phyloP scores from a whole-genome alignment of 2,888 invertebrate species.

The Cryptops parisi region DNA sequence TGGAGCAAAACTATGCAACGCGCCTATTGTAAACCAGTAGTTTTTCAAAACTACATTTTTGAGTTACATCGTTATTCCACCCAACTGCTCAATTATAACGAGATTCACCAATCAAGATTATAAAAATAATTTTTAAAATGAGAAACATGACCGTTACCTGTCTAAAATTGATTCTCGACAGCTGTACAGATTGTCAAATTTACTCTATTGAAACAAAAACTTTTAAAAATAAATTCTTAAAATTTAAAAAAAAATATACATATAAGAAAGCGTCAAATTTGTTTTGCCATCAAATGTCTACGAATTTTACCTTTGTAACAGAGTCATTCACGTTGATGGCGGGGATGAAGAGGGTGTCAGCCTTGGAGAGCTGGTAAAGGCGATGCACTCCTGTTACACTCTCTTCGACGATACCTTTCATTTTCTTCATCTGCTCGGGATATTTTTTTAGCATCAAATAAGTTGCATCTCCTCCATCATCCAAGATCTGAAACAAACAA shows the following conservation, averaged over 20 bases:
- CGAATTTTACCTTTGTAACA: constrained; percentile 55
- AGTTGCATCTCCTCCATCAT: constrained; percentile 94
- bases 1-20: too few species aligned
- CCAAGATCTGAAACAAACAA: constrained; percentile 50
- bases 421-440: constrained; percentile 78
- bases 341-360: constrained; percentile 82
- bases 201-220: constrained; percentile 43
- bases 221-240: neutral
- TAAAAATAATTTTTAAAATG: too few species aligned
- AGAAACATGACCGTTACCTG: constrained; percentile 39
- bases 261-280: neutral
- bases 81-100: too few species aligned
- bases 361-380: constrained; percentile 86
- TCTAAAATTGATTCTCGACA: constrained; percentile 85
- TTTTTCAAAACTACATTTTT: too few species aligned
- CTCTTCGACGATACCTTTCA: constrained; percentile 92
- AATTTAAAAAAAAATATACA: neutral
- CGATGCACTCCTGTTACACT: constrained; percentile 97
- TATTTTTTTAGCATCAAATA: constrained; percentile 93
- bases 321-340: constrained; percentile 99
- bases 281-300: too few species aligned
- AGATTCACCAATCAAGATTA: too few species aligned
- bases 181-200: constrained; percentile 93
- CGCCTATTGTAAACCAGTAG: too few species aligned
- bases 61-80: too few species aligned